Evolutionary conservation across 2,113 vertebrate genomes (phyloP).

Genomic region (Oreochromis spilurus): DNA sequence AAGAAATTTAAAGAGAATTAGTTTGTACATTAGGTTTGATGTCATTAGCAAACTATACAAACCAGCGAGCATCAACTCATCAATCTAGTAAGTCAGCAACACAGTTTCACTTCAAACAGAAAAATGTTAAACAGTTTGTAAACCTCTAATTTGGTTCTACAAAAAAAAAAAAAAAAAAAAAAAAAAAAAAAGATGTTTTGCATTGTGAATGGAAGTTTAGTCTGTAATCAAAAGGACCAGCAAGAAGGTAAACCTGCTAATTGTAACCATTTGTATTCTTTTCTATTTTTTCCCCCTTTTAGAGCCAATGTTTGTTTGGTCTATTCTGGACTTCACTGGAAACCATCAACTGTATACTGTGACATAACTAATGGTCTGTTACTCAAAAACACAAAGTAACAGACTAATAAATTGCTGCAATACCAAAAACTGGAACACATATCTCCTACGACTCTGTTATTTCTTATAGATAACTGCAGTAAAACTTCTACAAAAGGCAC

Average conservation of each 20-base stretch:
- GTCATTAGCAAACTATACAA: neutral
- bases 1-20: neutral
- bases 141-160: neutral
- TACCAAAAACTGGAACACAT: neutral
- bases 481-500: neutral
- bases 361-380: neutral
- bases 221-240: neutral
- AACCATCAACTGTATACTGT: neutral
- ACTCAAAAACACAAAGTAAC: neutral
- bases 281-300: neutral
- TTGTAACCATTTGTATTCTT: neutral
- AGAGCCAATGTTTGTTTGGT: neutral
- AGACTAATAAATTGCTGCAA: neutral
- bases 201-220: neutral
- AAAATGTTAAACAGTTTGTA: neutral
- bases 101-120: neutral
- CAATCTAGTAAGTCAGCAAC: neutral
- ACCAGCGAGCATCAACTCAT: neutral
- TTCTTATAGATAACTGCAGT: fast-evolving
- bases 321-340: neutral
- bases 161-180: neutral
- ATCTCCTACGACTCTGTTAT: neutral
- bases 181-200: neutral
- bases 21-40: neutral
- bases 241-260: neutral